phyloP scores from a whole-genome alignment of 2,113 vertebrate species.

The Phoxinus phoxinus region DNA sequence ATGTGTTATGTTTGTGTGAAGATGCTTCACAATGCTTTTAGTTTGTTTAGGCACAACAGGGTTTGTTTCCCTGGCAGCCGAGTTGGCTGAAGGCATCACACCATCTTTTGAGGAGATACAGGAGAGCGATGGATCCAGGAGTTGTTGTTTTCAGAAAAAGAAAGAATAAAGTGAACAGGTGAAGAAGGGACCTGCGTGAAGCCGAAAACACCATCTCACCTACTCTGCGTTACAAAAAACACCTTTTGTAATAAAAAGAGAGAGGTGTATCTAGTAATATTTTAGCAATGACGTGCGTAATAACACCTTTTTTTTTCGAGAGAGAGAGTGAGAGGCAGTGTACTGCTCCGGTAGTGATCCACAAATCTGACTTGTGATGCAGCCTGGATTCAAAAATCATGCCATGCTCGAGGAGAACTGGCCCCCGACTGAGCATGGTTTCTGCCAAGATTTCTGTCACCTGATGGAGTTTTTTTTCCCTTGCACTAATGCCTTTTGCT shows the following conservation, averaged over 20 bases:
- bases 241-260: slow-evolving; percentile 8
- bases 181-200: neutral
- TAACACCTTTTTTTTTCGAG: neutral
- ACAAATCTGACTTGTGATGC: neutral
- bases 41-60: slow-evolving; percentile 49
- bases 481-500: neutral
- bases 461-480: no score
- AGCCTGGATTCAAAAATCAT: neutral
- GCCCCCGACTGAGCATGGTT: neutral
- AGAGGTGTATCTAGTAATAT: neutral
- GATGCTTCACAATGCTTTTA: slow-evolving; percentile 42
- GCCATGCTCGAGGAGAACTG: neutral
- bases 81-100: slow-evolving; percentile 33
- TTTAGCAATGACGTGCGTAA: neutral
- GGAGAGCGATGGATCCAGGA: slow-evolving; percentile 39
- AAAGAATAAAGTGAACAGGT: slow-evolving; percentile 17
- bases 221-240: neutral
- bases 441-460: neutral
- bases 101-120: slow-evolving; percentile 45
- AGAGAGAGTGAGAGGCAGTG: neutral
- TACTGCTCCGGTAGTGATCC: neutral
- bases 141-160: slow-evolving; percentile 36
- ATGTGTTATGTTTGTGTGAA: slow-evolving; percentile 46
- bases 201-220: neutral
- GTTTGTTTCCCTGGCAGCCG: slow-evolving; percentile 48